Evolutionary conservation across 2,797 vertebrate genomes (phyloP).

Genomic region (Vultur gryphus): DNA sequence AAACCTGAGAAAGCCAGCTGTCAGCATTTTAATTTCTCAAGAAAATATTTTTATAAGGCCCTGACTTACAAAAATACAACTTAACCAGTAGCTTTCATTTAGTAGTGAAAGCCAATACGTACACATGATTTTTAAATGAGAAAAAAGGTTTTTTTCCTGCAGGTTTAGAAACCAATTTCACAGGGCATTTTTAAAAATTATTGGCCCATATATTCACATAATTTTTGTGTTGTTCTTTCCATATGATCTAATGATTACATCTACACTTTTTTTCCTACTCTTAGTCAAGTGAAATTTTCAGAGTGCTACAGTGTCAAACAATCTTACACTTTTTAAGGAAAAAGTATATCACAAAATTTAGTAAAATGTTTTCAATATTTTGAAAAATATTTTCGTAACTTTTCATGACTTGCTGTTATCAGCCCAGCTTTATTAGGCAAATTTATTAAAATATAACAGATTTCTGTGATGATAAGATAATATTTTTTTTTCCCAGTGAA

Average conservation of each 20-base stretch:
- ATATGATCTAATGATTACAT: neutral
- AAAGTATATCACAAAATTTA: neutral
- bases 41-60: neutral
- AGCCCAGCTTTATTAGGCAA: neutral
- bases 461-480: neutral
- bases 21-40: neutral
- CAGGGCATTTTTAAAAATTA: neutral
- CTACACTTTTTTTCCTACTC: neutral
- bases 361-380: neutral
- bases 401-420: neutral
- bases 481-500: neutral
- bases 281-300: neutral
- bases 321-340: neutral
- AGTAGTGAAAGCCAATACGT: neutral
- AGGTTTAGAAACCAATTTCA: neutral
- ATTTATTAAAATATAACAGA: neutral
- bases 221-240: neutral
- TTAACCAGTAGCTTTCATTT: neutral
- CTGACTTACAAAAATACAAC: neutral
- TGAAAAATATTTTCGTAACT: neutral
- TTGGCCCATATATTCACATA: rapidly evolving
- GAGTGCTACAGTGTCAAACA: neutral
- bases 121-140: neutral
- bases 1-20: neutral
- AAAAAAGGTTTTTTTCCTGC: neutral